Evolutionary conservation across 2,797 vertebrate species (phyloP).

Genomic region (Discoglossus pictus): DNA sequence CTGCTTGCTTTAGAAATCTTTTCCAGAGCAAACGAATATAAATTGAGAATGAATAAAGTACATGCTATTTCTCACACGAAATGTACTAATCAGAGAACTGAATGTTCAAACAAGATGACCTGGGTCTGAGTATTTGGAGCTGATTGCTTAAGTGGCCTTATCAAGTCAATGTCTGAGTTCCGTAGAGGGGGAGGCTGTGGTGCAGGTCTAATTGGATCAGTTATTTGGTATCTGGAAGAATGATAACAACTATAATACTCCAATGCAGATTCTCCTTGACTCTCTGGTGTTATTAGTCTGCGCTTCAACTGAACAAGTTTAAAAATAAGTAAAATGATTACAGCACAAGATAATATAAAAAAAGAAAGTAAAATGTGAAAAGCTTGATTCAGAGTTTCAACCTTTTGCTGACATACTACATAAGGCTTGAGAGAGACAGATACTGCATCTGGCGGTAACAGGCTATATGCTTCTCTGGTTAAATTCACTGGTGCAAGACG

Average conservation of each 20-base stretch:
- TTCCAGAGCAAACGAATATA: too few relatives aligned
- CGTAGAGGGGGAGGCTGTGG: constrained; percentile 55
- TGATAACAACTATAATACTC: constrained; percentile 79
- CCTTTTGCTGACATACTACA: constrained; percentile 64
- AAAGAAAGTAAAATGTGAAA: constrained; percentile 75
- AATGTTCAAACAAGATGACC: constrained; percentile 79
- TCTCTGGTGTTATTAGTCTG: constrained; percentile 64
- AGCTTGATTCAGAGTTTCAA: constrained; percentile 67
- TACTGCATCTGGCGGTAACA: constrained; percentile 54
- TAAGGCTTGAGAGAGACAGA: constrained; percentile 63
- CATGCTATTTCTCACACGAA: too few relatives aligned
- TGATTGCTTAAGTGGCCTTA: constrained; percentile 65
- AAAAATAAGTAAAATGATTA: constrained; percentile 69
- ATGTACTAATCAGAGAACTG: too few relatives aligned
- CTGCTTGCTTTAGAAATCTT: too few relatives aligned
- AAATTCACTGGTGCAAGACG: constrained; percentile 57
- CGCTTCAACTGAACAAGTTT: constrained; percentile 70
- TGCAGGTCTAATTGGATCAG: constrained; percentile 58
- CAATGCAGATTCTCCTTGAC: constrained; percentile 68
- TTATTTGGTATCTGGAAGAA: constrained; percentile 68
- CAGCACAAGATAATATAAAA: constrained; percentile 72
- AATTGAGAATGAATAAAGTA: constrained; percentile 6
- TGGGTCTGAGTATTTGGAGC: constrained; percentile 70
- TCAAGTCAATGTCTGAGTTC: constrained; percentile 64
- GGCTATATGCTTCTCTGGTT: constrained; percentile 51